Percentiles rank a stretch among this genome's conserved stretches.
These are phyloP conservation scores for Chloroceryle aenea DNA, from an alignment of 2,113 vertebrate species.

Conservation along the genomic window DNA sequence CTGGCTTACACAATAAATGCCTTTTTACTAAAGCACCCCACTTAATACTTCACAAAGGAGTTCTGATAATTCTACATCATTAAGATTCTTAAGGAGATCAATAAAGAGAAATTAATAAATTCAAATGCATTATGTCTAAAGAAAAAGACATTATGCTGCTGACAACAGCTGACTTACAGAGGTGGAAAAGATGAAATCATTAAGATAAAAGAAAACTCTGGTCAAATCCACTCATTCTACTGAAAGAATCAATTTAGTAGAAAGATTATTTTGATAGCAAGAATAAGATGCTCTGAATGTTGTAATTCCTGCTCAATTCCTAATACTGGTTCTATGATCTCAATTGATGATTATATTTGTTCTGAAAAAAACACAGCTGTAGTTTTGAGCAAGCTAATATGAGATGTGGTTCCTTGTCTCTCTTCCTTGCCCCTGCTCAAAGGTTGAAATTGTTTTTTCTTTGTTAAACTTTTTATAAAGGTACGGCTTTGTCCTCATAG, in stretches of 20 bases:
- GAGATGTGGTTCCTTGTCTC: background rate
- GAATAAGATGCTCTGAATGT: background rate
- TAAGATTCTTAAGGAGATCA: background rate
- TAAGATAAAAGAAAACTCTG: background rate
- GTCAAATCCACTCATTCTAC: background rate
- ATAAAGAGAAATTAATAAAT: background rate
- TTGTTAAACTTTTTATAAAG: background rate
- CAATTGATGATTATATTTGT: background rate
- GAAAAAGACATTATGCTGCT: background rate
- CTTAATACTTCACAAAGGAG: slow-evolving; percentile 4
- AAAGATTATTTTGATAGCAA: background rate
- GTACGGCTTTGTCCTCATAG: background rate
- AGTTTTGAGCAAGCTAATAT: background rate
- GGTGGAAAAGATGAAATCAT: background rate
- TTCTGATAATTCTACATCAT: slow-evolving; percentile 20
- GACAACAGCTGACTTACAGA: background rate
- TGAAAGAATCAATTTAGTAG: background rate
- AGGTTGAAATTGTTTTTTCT: background rate
- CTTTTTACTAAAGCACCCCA: background rate
- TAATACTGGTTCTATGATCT: background rate
- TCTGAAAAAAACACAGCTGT: background rate
- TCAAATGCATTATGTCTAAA: background rate
- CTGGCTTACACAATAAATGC: slow-evolving; percentile 1
- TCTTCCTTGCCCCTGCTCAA: background rate
- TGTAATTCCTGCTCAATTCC: background rate